A percentile compares a stretch with the other conserved stretches of the same genome.
Conservation (phyloP, 2,888 invertebrate species). For the Prosopocoilus inquinatus region DNA sequence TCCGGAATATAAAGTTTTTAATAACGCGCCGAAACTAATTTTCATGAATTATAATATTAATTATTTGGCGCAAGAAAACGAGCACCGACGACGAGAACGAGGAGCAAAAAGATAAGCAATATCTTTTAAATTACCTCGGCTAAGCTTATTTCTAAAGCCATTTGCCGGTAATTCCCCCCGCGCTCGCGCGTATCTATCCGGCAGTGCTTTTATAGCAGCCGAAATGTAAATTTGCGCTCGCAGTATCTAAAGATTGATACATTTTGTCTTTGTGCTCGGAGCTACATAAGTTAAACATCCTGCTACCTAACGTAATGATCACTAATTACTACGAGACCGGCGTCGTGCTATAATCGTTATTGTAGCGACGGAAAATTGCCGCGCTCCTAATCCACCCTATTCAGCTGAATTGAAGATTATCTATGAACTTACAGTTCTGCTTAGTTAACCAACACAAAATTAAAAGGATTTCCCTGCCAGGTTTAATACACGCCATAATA, state of each 20-base stretch:
- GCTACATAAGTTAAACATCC: slow-evolving; percentile 32
- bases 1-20: slow-evolving; percentile 14
- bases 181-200: no score
- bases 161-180: no score
- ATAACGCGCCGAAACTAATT: slow-evolving; percentile 24
- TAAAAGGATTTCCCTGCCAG: slow-evolving; percentile 11
- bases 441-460: slow-evolving; percentile 9
- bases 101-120: no score
- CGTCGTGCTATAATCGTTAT: slow-evolving; percentile 30
- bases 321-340: slow-evolving; percentile 38
- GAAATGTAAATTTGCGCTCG: no score
- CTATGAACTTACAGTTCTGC: slow-evolving; percentile 20
- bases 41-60: slow-evolving; percentile 26
- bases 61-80: slow-evolving; percentile 6
- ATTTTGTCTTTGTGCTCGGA: not conserved
- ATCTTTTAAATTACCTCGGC: no score
- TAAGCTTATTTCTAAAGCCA: no score
- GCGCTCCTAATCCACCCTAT: slow-evolving; percentile 32
- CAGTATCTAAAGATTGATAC: not conserved
- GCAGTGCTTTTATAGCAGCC: no score
- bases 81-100: no score
- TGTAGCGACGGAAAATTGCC: slow-evolving; percentile 34
- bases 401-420: slow-evolving; percentile 30
- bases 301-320: slow-evolving; percentile 40
- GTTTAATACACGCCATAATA: slow-evolving; percentile 2